Evolutionary conservation across 1,140 invertebrate species (phyloP), one percentile per base, ranked within the genome.

Genomic region (Drosophila fuyamai): DNA sequence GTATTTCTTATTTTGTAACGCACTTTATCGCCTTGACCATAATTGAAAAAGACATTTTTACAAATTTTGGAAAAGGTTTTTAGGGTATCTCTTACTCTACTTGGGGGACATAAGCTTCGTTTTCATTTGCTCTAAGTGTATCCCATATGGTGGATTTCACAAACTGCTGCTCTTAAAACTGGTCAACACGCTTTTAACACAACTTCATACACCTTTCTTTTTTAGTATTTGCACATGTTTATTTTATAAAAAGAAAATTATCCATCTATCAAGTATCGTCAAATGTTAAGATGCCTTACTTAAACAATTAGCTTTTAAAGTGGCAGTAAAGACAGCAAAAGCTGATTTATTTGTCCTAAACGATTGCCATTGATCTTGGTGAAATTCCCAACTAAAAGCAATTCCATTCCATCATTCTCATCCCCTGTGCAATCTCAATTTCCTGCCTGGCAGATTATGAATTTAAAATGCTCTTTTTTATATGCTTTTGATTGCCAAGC

Each of bases 401-500:
- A 76, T 71, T 57, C 23, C 32, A 41, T 60, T 62, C 10, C 10
- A 44, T 65, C 23, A 14, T 47, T 16, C 14, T 27, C 38, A 12
- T 40, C 38, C 14, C 14, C 29, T 51, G 62, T 62, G 43, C 16
- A 66, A 76, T 80, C 62, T 72, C 38, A 38, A 70, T 66, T 75
- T 76, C 55, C 61, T 78, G 38, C 29, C 70, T 74, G 67, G 50
- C 65, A 65, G 60, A 86, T 82, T 82, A 73, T 79, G 60, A 70
- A 83, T 83, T 79, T 79, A 63, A 76, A 86, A 71, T 58, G 65
- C 53, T 59, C 61, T 71, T 83, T 70, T 70, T 77, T 80, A 83
- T 83, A 80, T 23, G 51, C 54, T 76, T 88, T 88, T 88, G 71
- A 86, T 88, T 63, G 76, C 76, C 55, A 23, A 41, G 62, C 76